These are phyloP conservation scores for Dendroctonus ponderosae DNA, from an alignment of 1,140 invertebrate species.

Conservation along the genomic window DNA sequence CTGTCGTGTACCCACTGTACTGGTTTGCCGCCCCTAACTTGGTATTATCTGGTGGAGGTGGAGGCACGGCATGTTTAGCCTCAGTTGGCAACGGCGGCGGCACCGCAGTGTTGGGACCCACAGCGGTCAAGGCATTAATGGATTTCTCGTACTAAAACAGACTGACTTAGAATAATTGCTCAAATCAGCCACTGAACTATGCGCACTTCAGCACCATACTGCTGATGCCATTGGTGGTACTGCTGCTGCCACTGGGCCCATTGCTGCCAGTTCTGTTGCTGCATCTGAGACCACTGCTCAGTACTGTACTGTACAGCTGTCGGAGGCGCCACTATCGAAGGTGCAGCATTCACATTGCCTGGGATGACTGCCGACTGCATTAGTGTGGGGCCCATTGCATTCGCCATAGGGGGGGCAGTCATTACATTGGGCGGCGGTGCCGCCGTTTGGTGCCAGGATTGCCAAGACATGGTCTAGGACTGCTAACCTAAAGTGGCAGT, in stretches of 20 bases:
- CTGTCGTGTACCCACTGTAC: constrained; percentile 29
- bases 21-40: background rate
- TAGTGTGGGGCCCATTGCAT: constrained; percentile 17
- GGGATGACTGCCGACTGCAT: constrained; percentile 23
- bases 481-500: too few species aligned
- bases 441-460: constrained; percentile 2
- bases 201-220: constrained; percentile 73
- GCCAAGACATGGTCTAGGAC: constrained; percentile 7
- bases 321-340: constrained; percentile 15
- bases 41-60: constrained; percentile 37
- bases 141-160: constrained; percentile 49
- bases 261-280: constrained; percentile 79
- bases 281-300: constrained; percentile 64
- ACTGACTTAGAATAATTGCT: background rate
- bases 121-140: constrained; percentile 46
- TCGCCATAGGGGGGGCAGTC: constrained; percentile 10
- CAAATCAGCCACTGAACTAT: background rate
- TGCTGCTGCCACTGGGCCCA: constrained; percentile 83
- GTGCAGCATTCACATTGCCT: constrained; percentile 25
- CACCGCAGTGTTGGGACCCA: constrained; percentile 43
- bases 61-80: constrained; percentile 55
- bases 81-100: constrained; percentile 55
- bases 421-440: constrained; percentile 16
- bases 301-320: constrained; percentile 59
- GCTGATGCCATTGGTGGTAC: constrained; percentile 79